phyloP scores from a whole-genome alignment of 2,888 invertebrate genomes.

The Tanypteryx hageni region DNA sequence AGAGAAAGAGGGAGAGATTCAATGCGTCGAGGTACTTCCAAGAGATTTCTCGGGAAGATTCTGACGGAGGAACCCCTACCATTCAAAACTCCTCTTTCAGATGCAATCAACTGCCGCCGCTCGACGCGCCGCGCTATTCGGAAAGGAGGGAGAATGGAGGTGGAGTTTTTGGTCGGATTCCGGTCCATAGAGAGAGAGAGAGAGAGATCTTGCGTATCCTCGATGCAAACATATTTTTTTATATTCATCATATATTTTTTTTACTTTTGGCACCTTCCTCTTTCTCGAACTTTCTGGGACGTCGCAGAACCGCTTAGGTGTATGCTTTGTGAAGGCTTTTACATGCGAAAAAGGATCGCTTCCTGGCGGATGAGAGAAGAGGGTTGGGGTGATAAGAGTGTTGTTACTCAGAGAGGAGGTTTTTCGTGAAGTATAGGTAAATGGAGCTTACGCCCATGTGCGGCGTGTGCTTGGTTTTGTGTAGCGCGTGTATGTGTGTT shows the following conservation, averaged over 20 bases:
- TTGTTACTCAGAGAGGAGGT: no score
- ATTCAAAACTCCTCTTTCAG: conserved; percentile 57
- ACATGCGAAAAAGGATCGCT: no score
- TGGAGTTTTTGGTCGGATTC: no score
- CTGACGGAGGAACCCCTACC: conserved; percentile 31
- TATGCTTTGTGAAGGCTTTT: no score
- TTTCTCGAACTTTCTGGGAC: no score
- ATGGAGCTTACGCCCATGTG: not conserved
- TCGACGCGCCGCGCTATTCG: not conserved
- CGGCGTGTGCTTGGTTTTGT: not conserved
- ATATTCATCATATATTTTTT: no score
- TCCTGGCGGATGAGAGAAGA: not conserved
- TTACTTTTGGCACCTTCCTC: no score
- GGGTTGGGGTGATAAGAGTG: no score
- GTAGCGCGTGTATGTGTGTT: not conserved
- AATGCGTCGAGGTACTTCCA: conserved; percentile 48
- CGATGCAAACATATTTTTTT: not conserved
- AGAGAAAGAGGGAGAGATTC: not conserved
- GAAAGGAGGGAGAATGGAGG: not conserved
- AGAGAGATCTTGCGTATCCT: not conserved
- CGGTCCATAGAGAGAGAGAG: not conserved
- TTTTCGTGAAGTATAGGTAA: not conserved
- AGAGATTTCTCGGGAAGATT: conserved; percentile 59
- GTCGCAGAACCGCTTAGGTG: no score
- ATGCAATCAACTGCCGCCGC: conserved; percentile 58